Percentiles rank a stretch among this genome's conserved stretches.
Evolutionary conservation across 2,797 vertebrate species (phyloP).

Genomic region (Catamblyrhynchus diadema): DNA sequence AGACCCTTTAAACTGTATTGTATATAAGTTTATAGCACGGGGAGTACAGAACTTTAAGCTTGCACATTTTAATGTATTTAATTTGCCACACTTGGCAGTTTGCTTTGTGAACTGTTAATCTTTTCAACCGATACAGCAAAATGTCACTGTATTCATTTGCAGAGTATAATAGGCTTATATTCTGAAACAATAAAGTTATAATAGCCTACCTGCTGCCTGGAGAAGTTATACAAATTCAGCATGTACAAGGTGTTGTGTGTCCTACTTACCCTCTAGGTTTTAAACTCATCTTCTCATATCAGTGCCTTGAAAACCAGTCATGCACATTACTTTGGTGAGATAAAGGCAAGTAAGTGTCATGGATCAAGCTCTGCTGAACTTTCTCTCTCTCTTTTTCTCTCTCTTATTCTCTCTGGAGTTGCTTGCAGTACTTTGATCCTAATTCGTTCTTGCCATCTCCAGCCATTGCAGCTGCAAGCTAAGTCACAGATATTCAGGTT

Average conservation of each 20-base stretch:
- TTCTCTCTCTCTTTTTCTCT: background rate
- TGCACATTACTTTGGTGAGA: background rate
- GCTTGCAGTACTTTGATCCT: background rate
- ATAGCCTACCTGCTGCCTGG: conserved; percentile 63
- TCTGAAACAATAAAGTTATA: conserved; percentile 76
- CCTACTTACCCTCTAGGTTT: conserved; percentile 65
- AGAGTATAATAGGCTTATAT: conserved; percentile 73
- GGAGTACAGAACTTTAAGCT: conserved; percentile 61
- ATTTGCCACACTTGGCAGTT: conserved; percentile 70
- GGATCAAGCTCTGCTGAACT: background rate
- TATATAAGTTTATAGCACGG: conserved; percentile 54
- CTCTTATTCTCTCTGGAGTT: background rate
- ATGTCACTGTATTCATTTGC: conserved; percentile 76
- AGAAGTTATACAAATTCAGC: conserved; percentile 54
- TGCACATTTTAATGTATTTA: conserved; percentile 74
- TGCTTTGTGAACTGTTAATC: conserved; percentile 77
- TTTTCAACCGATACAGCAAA: conserved; percentile 74
- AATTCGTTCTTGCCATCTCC: background rate
- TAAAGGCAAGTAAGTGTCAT: background rate
- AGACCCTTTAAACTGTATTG: conserved; percentile 56
- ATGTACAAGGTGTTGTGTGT: conserved; percentile 13
- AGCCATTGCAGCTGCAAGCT: background rate
- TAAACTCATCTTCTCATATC: background rate
- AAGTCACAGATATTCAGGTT: background rate
- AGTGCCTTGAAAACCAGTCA: background rate